These are phyloP conservation scores for Hippocampus kuda DNA, from an alignment of 2,797 vertebrate species.

Conservation along the genomic window DNA sequence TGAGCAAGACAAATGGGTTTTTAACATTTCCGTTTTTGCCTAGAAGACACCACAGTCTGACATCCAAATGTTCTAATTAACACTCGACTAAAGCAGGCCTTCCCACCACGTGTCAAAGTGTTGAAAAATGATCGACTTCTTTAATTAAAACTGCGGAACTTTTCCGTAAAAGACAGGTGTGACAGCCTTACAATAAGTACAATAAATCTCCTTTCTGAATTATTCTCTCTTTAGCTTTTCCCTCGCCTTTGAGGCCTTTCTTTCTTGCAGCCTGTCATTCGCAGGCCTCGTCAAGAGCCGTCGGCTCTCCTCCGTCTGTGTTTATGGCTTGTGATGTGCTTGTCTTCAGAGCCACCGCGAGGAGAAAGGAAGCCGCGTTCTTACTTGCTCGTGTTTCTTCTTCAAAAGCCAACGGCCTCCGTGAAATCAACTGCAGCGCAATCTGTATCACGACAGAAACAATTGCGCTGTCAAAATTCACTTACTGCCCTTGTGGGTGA, in stretches of 20 bases:
- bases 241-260: constrained; percentile 43
- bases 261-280: constrained; percentile 47
- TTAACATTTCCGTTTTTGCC: neutral
- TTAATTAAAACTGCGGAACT: constrained; percentile 60
- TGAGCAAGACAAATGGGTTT: neutral
- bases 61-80: constrained; percentile 44
- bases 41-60: constrained; percentile 10
- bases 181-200: constrained; percentile 57
- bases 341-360: constrained; percentile 48
- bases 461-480: constrained; percentile 52
- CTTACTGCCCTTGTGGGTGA: constrained; percentile 31
- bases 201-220: constrained; percentile 57
- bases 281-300: constrained; percentile 54
- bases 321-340: constrained; percentile 61
- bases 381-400: constrained; percentile 47
- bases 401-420: constrained; percentile 54
- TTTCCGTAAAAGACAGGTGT: constrained; percentile 46
- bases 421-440: constrained; percentile 49
- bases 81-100: constrained; percentile 38
- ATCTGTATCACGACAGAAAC: constrained; percentile 50
- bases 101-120: constrained; percentile 38
- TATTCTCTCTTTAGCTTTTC: constrained; percentile 49
- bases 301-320: constrained; percentile 58
- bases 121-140: constrained; percentile 52
- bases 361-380: constrained; percentile 43